Evolutionary conservation across 1,140 invertebrate species (phyloP), one percentile per base, ranked within the genome.

Genomic region (Trichonephila inaurata): DNA sequence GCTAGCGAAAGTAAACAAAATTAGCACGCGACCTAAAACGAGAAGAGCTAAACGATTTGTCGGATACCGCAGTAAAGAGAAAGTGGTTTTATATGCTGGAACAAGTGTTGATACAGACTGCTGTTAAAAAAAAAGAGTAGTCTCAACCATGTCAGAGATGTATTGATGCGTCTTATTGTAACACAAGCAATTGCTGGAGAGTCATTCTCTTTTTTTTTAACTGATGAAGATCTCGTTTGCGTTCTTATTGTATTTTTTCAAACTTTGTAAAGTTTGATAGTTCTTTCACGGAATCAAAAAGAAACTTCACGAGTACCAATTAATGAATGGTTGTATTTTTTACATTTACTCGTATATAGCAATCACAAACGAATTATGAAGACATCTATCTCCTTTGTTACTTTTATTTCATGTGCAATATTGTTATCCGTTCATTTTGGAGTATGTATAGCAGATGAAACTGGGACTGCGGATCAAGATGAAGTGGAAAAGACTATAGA

Each of bases 1-100:
- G 58, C 33, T 85, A 24, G 14, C 51, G 44, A 85, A 85, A 85
- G 82, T 58, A 85, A 85, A 85, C n/a, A 85, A 85, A 85, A 85
- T 12, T 85, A 61, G 83, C 83, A 85, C 83, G 83, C 83, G 83
- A 85, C 83, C 83, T 18, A 61, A 28, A 60, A 85, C 58, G 51
- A 60, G 33, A 77, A 60, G n/a, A 61, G 21, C n/a, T 24, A 51
- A 40, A 85, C 58, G 40, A 58, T 21, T 33, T 40, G 28, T 51
- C 51, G 18, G n/a, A 85, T 58, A 21, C 21, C 18, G 4, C 12
- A 58, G n/a, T 18, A 21, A 58, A 61, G 58, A 18, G 83, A 85
- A 85, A 85, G 83, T 85, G 21, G 83, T 51, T 61, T 85, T 28
- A 33, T 18, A 28, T 16, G 33, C 5, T 19, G 72, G 28, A 33